Percentiles rank a stretch among this genome's conserved stretches.
These are phyloP conservation scores for Ageneiosus marmoratus DNA, from an alignment of 2,113 vertebrate species.

Conservation along the genomic window DNA sequence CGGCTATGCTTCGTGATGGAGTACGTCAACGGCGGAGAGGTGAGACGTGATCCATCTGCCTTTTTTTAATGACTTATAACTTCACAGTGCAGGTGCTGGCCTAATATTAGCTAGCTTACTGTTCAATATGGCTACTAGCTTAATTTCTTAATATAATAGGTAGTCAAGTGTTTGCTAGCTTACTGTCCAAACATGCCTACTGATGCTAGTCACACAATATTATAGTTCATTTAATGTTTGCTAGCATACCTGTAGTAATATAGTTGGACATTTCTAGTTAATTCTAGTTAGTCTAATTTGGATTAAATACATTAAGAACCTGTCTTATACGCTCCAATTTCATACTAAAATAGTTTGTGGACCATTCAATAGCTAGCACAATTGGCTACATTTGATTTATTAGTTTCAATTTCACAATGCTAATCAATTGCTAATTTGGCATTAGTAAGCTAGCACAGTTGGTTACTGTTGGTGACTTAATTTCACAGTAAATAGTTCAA, in stretches of 20 bases:
- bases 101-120: not conserved
- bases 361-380: not conserved
- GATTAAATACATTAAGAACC: too few relatives aligned
- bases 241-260: not conserved
- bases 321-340: too few relatives aligned
- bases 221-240: not conserved
- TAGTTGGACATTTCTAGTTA: not conserved
- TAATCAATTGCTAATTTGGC: not conserved
- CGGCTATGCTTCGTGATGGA: slow-evolving; percentile 98
- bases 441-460: too few relatives aligned
- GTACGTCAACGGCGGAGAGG: slow-evolving; percentile 97
- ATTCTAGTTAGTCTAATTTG: too few relatives aligned
- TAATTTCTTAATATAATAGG: not conserved
- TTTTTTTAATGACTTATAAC: too few relatives aligned
- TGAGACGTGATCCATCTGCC: slow-evolving; percentile 70
- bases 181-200: not conserved
- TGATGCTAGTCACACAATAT: too few relatives aligned
- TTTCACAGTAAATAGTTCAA: not conserved
- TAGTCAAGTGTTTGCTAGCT: not conserved
- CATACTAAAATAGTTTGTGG: not conserved
- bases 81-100: too few relatives aligned
- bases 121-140: not conserved
- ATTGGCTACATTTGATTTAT: not conserved
- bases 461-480: too few relatives aligned
- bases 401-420: not conserved